Conservation (phyloP, 2,888 invertebrate species). For the Idaea straminata region DNA sequence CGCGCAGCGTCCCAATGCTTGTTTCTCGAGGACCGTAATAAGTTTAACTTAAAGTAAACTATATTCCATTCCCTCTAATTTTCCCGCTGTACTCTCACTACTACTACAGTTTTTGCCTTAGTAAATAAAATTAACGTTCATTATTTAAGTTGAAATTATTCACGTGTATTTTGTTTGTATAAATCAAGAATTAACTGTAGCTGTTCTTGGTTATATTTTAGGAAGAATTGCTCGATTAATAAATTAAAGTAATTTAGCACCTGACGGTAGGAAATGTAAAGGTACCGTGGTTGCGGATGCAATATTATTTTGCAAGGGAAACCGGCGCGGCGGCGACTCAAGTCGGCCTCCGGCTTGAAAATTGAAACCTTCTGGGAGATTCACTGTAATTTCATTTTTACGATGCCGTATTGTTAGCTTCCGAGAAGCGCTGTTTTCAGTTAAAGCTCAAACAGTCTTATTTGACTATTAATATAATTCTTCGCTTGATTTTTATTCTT, state of each 20-base stretch:
- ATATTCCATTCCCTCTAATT: slow-evolving; percentile 79
- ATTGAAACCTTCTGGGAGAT: slow-evolving; percentile 66
- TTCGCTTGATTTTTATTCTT: slow-evolving; percentile 11
- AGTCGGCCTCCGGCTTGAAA: slow-evolving; percentile 56
- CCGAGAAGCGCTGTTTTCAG: slow-evolving; percentile 54
- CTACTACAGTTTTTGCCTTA: slow-evolving; percentile 58
- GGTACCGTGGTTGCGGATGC: slow-evolving; percentile 33
- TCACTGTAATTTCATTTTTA: slow-evolving; percentile 73
- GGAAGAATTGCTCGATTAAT: background rate
- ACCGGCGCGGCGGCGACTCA: slow-evolving; percentile 46
- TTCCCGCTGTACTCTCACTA: slow-evolving; percentile 53
- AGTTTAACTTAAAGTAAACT: slow-evolving; percentile 80
- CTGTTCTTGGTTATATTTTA: background rate
- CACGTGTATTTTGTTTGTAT: background rate
- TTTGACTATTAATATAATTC: slow-evolving; percentile 20
- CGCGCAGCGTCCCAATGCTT: slow-evolving; percentile 69
- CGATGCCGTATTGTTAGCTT: slow-evolving; percentile 63
- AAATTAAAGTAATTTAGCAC: background rate
- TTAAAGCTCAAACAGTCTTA: slow-evolving; percentile 47
- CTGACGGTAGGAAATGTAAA: background rate
- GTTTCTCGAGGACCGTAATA: slow-evolving; percentile 78
- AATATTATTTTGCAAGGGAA: slow-evolving; percentile 62
- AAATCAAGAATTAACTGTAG: background rate
- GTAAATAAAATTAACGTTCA: slow-evolving; percentile 42
- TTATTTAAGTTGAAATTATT: slow-evolving; percentile 16